Base-by-base conservation (phyloP, 2,113 vertebrate genomes). In the Amblyornis subalaris region DNA sequence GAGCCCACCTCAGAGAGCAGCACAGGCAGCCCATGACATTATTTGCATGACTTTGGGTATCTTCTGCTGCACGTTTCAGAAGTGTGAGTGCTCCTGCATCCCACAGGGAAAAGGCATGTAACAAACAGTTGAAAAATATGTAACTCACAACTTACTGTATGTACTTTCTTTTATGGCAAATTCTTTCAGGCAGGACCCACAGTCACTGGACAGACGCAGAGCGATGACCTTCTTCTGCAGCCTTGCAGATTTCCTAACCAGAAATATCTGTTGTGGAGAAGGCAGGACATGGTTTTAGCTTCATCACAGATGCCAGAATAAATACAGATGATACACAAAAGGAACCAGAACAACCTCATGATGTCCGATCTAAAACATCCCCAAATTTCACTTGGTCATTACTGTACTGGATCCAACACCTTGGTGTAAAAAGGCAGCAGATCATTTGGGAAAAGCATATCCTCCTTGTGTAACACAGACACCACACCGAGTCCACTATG, bases 161-260 rank as follows among this genome's bases (percentile, higher is more conserved):
- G 98, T 98, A 96, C 98, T 99, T 96, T 99, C 99, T 97, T 98
- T 99, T 92, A 99, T 98, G 40, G 98, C 95, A 96, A 99, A 98
- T 94, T 99, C 98, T 62, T 98, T 98, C 40, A 99, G 95, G 25
- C 97, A 94, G 45, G 94, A 88, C 73, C 96, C 98, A 33, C 94
- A 96, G 47, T 97, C 97, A 60, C 94, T 70, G 35, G 98, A 97
- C 58, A 98, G 88, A 44, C 98, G 98, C 65, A 99, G 97, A 19
- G 98, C 99, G 38, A 99, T 98, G 24, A 99, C 98, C 79, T 99
- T 99, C 95, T 97, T 99, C 95, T 99, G 99, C 89, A 99, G 94
- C 69, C 93, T 96, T 22, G 98, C 72, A 3, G 98, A 99, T 93
- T 98, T 99, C 69, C 98, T 98, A 67, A 99, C 98, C 89, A 99